Conservation (phyloP, 2,888 invertebrate species). For the Luperina nickerlii region DNA sequence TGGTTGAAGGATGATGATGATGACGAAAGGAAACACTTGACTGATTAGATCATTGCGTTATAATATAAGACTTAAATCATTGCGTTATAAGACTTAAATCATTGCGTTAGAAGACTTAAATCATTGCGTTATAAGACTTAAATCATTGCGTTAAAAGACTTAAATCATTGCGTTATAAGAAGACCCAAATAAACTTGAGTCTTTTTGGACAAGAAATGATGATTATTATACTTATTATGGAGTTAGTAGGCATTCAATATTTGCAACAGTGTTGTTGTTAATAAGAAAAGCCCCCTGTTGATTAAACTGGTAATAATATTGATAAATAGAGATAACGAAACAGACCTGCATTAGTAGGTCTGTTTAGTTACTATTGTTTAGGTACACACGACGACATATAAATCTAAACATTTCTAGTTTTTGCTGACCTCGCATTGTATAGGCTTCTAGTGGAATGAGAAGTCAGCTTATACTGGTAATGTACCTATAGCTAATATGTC, state of each 20-base stretch:
- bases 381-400: neutral
- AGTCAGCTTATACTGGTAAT: neutral
- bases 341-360: neutral
- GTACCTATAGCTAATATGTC: neutral
- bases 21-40: neutral
- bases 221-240: neutral
- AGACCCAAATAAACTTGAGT: neutral
- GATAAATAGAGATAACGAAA: constrained; percentile 14
- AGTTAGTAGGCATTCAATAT: neutral
- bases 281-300: constrained; percentile 24
- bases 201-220: neutral
- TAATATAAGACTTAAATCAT: too few relatives aligned
- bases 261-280: neutral
- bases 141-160: too few relatives aligned
- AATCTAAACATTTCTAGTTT: neutral
- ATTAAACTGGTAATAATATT: constrained; percentile 19
- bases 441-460: neutral
- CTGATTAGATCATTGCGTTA: too few relatives aligned
- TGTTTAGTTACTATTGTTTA: too few relatives aligned
- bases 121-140: neutral
- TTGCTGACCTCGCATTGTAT: too few relatives aligned
- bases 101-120: neutral
- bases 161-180: too few relatives aligned
- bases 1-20: too few relatives aligned
- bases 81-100: too few relatives aligned